phyloP scores from a whole-genome alignment of 2,113 vertebrate species.

The Callorhinus ursinus region DNA sequence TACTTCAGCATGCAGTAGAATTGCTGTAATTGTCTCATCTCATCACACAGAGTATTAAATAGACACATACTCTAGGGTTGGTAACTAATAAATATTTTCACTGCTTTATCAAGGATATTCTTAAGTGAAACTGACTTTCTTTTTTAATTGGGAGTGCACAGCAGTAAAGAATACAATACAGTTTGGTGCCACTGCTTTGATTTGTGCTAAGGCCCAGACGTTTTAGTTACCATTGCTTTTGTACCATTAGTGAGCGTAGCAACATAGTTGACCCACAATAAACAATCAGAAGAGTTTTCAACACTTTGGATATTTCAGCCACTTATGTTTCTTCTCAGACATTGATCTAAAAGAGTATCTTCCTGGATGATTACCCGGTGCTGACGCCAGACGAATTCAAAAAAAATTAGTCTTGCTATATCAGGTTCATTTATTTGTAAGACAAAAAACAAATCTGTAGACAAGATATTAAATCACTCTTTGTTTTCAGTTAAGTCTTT shows the following conservation, averaged over 20 bases:
- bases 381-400: neutral
- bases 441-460: constrained; percentile 9
- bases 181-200: neutral
- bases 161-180: neutral
- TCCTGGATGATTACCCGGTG: neutral
- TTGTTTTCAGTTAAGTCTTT: constrained; percentile 32
- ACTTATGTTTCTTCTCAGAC: neutral
- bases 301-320: neutral
- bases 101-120: neutral
- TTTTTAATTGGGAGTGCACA: neutral
- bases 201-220: neutral
- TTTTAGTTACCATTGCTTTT: neutral
- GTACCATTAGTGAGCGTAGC: constrained; percentile 12
- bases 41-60: constrained; percentile 18
- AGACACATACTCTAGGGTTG: neutral
- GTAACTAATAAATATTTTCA: constrained; percentile 21
- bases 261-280: neutral
- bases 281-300: neutral
- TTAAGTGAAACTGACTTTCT: neutral
- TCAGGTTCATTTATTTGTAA: neutral
- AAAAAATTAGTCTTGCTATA: constrained; percentile 2
- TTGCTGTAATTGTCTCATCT: neutral
- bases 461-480: neutral
- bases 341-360: constrained; percentile 33
- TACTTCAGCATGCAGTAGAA: neutral